A percentile compares a stretch with the other conserved stretches of the same genome.
Evolutionary conservation across 2,797 vertebrate genomes (phyloP).

Genomic region (Tragelaphus oryx): DNA sequence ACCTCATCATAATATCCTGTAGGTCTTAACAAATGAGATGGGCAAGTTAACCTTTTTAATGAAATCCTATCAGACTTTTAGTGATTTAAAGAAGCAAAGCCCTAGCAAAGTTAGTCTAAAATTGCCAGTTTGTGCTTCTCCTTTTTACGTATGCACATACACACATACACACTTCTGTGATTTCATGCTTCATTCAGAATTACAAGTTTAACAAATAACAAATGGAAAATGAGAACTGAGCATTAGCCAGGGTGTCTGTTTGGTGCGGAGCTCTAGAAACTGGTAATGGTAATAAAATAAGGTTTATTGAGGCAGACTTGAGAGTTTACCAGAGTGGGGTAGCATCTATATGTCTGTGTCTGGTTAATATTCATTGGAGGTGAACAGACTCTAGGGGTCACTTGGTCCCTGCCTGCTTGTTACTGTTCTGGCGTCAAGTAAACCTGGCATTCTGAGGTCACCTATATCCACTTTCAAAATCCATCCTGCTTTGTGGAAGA

Average conservation of each 20-base stretch:
- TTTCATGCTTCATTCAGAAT: slow-evolving; percentile 1
- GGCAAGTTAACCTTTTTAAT: neutral
- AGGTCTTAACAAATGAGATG: slow-evolving; percentile 33
- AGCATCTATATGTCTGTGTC: neutral
- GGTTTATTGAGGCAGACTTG: neutral
- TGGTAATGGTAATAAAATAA: neutral
- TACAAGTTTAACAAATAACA: neutral
- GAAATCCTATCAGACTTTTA: neutral
- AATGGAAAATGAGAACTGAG: neutral
- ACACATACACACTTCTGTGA: neutral
- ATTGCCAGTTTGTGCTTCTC: neutral
- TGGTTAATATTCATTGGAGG: neutral
- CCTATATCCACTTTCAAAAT: neutral
- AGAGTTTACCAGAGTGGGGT: neutral
- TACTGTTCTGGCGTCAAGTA: rapidly evolving
- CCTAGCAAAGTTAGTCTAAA: neutral
- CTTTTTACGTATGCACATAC: neutral
- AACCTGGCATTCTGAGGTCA: neutral
- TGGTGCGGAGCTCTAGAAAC: neutral
- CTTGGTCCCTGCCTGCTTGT: neutral
- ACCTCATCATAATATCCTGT: neutral
- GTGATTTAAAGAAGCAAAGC: neutral
- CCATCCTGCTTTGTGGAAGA: neutral
- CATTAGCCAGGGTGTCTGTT: neutral
- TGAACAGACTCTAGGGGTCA: neutral